Evolutionary conservation across 2,113 vertebrate genomes (phyloP).

Genomic region (Leptosomus discolor): DNA sequence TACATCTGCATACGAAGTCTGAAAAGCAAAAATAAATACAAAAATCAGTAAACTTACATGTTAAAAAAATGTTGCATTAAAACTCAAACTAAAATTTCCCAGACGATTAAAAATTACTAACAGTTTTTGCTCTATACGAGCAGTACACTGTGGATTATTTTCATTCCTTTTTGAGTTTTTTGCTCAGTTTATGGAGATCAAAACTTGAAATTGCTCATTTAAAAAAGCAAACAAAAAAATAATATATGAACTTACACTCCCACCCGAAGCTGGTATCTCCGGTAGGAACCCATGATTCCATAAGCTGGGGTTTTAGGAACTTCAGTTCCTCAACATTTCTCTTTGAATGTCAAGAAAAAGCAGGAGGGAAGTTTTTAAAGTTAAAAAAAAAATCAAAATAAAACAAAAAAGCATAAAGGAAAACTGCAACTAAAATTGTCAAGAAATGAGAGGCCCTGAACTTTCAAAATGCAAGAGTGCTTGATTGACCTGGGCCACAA

Average conservation of each 20-base stretch:
- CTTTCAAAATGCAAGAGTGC: background rate
- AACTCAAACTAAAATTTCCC: background rate
- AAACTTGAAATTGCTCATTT: background rate
- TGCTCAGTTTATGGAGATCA: background rate
- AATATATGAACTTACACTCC: background rate
- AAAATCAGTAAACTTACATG: background rate
- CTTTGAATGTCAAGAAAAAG: background rate
- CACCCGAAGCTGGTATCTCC: background rate
- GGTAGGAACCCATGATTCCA: background rate
- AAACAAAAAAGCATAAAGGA: background rate
- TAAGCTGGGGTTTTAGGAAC: background rate
- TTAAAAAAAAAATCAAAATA: background rate
- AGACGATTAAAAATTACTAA: background rate
- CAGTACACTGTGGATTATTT: background rate
- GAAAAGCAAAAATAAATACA: background rate
- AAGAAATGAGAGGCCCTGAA: background rate
- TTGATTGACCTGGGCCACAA: background rate
- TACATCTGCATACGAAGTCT: background rate
- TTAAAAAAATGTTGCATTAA: background rate
- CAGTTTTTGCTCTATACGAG: background rate
- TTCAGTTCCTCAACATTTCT: background rate
- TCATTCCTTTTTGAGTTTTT: background rate
- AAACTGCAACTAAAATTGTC: background rate
- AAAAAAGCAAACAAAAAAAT: background rate
- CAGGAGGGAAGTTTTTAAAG: background rate